Evolutionary conservation across 2,797 vertebrate species (phyloP).

Genomic region (Pseudomugil tenellus): DNA sequence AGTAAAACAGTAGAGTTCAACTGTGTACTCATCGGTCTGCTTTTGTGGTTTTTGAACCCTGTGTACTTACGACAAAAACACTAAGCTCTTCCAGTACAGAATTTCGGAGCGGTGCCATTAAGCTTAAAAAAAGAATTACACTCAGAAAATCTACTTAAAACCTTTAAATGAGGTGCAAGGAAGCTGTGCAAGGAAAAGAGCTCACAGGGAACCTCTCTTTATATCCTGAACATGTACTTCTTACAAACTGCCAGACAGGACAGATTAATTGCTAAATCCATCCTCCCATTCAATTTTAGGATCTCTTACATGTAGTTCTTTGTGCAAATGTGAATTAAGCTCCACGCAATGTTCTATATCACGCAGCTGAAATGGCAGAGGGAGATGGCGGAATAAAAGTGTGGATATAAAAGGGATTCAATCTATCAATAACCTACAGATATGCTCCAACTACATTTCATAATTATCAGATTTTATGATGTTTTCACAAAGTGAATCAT

Average conservation of each 20-base stretch:
- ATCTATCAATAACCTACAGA: slow-evolving; percentile 23
- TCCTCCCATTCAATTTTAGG: slow-evolving; percentile 37
- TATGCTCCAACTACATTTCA: slow-evolving; percentile 28
- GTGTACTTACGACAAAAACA: slow-evolving; percentile 24
- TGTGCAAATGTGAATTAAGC: slow-evolving; percentile 8
- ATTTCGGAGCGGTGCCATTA: slow-evolving; percentile 50
- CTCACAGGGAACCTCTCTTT: slow-evolving; percentile 40
- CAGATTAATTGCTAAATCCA: slow-evolving; percentile 15
- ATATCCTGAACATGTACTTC: slow-evolving; percentile 43
- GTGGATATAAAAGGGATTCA: slow-evolving; percentile 4
- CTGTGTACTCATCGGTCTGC: slow-evolving; percentile 28
- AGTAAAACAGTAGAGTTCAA: slow-evolving; percentile 17
- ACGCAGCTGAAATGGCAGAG: neutral
- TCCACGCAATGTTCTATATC: slow-evolving; percentile 1
- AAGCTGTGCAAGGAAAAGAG: slow-evolving; percentile 41
- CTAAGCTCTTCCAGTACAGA: slow-evolving; percentile 30
- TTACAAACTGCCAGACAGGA: slow-evolving; percentile 33
- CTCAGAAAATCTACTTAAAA: slow-evolving; percentile 61
- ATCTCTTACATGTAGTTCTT: slow-evolving; percentile 27
- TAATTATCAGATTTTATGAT: slow-evolving; percentile 38
- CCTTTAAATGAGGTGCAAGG: slow-evolving; percentile 62
- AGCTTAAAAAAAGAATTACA: slow-evolving; percentile 52
- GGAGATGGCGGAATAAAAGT: neutral
- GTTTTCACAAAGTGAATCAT: slow-evolving; percentile 35
- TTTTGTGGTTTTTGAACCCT: slow-evolving; percentile 40